Evolutionary conservation across 2,888 invertebrate species (phyloP).

Genomic region (Athalia rosae): DNA sequence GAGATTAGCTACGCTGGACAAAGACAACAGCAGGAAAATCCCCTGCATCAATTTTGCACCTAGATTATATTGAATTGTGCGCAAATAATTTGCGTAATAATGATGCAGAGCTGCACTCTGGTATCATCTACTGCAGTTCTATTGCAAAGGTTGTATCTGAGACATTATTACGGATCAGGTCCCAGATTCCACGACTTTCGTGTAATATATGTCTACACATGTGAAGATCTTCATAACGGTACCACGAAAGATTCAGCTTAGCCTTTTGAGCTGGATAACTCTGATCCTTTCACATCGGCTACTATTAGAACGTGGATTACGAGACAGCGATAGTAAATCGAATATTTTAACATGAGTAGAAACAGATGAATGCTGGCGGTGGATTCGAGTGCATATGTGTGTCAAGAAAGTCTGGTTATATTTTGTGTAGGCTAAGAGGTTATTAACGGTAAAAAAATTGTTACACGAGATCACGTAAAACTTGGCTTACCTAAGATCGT

Average conservation of each 20-base stretch:
- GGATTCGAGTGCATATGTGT: neutral
- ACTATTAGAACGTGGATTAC: neutral
- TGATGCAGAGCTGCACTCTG: too few relatives aligned
- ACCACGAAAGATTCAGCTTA: conserved; percentile 6
- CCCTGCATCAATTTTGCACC: too few relatives aligned
- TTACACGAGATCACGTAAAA: neutral
- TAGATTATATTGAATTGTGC: too few relatives aligned
- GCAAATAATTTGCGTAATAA: too few relatives aligned
- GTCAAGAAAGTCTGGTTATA: neutral
- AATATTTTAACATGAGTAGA: neutral
- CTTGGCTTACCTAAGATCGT: neutral
- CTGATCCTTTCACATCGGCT: neutral
- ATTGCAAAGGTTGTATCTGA: too few relatives aligned
- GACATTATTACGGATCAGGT: too few relatives aligned
- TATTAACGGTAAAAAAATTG: neutral
- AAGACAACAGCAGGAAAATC: too few relatives aligned
- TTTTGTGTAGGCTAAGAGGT: neutral
- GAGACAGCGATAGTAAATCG: neutral
- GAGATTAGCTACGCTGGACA: too few relatives aligned
- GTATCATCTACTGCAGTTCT: too few relatives aligned
- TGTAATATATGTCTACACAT: too few relatives aligned
- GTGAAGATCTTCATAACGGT: conserved; percentile 2
- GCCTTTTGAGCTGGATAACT: neutral
- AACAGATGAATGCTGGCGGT: neutral
- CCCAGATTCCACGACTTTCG: too few relatives aligned